Conservation (phyloP, 2,113 vertebrate genomes). For the Chaenocephalus aceratus region DNA sequence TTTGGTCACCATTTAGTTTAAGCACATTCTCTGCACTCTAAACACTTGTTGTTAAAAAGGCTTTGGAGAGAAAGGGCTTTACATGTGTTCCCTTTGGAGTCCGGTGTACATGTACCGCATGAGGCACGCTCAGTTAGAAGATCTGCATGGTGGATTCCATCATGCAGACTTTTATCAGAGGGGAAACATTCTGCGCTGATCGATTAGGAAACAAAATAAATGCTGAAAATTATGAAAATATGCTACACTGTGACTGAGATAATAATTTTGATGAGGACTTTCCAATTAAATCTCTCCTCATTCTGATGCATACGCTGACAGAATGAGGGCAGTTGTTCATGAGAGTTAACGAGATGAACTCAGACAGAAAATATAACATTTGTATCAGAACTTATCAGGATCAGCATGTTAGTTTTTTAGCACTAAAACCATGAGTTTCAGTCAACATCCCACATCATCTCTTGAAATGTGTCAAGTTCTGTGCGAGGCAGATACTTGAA, state of each 20-base stretch:
- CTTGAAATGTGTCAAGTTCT: background rate
- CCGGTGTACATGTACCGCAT: conserved; percentile 24
- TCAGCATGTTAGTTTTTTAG: background rate
- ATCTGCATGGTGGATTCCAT: background rate
- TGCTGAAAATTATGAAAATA: conserved; percentile 9
- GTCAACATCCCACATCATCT: background rate
- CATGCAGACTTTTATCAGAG: conserved; percentile 6
- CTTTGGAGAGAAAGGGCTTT: background rate
- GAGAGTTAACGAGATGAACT: conserved; percentile 11
- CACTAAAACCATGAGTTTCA: background rate
- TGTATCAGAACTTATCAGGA: background rate
- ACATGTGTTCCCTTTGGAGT: background rate
- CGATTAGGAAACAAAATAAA: conserved; percentile 35
- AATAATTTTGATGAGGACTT: conserved; percentile 31
- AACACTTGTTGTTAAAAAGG: background rate
- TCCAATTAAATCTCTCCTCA: conserved; percentile 38
- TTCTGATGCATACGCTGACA: conserved; percentile 22
- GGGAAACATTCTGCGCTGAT: background rate
- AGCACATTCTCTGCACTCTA: background rate
- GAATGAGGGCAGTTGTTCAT: conserved; percentile 9
- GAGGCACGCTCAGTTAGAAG: conserved; percentile 7
- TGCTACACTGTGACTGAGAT: background rate
- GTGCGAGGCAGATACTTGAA: background rate
- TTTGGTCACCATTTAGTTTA: background rate
- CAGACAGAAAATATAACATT: background rate